phyloP scores from a whole-genome alignment of 2,797 vertebrate species.

The Tenualosa ilisha region DNA sequence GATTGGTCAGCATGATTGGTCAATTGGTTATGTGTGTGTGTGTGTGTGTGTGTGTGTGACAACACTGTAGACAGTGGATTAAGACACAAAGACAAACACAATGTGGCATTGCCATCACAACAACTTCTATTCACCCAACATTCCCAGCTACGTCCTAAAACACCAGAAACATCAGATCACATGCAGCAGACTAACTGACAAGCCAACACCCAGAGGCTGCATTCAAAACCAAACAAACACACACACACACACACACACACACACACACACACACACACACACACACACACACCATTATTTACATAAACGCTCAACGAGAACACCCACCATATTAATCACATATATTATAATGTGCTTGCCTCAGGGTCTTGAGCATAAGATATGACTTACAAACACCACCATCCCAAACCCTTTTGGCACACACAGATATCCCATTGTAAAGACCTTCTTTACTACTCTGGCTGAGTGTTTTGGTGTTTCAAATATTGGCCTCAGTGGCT shows the following conservation, averaged over 20 bases:
- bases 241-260: not conserved
- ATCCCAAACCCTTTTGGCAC: not conserved
- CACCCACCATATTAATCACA: not conserved
- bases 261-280: not conserved
- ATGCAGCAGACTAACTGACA: conserved; percentile 4
- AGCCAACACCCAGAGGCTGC: not conserved
- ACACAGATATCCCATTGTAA: not conserved
- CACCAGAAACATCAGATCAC: not conserved
- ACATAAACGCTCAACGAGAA: not conserved
- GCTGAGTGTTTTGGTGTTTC: not conserved
- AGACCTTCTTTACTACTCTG: not conserved
- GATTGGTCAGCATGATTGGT: conserved; percentile 35
- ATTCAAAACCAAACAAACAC: not conserved
- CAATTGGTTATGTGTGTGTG: conserved; percentile 20
- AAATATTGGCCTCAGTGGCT: not conserved
- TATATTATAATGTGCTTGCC: not conserved
- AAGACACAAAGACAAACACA: not conserved
- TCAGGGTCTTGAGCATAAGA: not conserved
- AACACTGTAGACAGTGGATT: not conserved
- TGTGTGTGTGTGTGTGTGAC: conserved; percentile 12
- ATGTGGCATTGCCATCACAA: not conserved
- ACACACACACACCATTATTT: not conserved
- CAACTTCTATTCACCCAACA: not conserved
- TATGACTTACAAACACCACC: not conserved
- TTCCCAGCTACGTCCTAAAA: not conserved